Percentiles rank a stretch among this genome's conserved stretches.
Evolutionary conservation across 37 sponge, comb jelly and placozoan species (phyloP).

Genomic region (Agelas oroides): DNA sequence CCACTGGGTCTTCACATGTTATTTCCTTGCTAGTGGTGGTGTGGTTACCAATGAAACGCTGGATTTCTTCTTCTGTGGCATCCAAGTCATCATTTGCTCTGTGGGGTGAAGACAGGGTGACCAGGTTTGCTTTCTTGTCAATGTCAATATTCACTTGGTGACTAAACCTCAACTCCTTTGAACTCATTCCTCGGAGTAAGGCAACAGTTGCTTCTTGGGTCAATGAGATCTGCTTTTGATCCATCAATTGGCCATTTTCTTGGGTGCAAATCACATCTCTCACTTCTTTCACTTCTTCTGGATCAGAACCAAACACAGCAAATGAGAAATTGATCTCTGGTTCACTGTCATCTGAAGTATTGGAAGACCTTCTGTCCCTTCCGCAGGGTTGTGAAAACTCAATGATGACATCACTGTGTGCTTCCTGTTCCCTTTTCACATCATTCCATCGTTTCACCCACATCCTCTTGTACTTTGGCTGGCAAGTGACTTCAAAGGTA

Average conservation of each 20-base stretch:
- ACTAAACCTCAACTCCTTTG: constrained; percentile 1
- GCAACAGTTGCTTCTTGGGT: background rate
- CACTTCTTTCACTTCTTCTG: constrained; percentile 15
- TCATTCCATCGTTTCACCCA: constrained; percentile 56
- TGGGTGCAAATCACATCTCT: constrained; percentile 14
- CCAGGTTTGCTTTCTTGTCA: background rate
- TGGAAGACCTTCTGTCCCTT: background rate
- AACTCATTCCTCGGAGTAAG: constrained; percentile 13
- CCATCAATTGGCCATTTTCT: constrained; percentile 11
- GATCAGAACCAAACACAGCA: constrained; percentile 29
- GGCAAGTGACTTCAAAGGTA: constrained; percentile 23
- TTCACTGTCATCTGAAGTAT: background rate
- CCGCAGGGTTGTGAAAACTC: constrained; percentile 1
- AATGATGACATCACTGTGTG: constrained; percentile 19
- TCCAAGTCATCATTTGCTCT: constrained; percentile 33
- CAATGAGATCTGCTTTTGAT: background rate
- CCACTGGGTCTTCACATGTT: constrained; percentile 37
- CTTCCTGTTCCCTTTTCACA: constrained; percentile 32
- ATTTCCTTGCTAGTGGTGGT: constrained; percentile 12
- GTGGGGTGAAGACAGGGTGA: constrained; percentile 26
- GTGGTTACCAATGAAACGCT: constrained; percentile 25
- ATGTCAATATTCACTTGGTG: constrained; percentile 11
- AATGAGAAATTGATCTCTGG: background rate
- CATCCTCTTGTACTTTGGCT: constrained; percentile 2
- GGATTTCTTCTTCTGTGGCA: constrained; percentile 40